These are phyloP conservation scores for Sandelia bainsii DNA, from an alignment of 2,797 vertebrate genomes.

Conservation along the genomic window DNA sequence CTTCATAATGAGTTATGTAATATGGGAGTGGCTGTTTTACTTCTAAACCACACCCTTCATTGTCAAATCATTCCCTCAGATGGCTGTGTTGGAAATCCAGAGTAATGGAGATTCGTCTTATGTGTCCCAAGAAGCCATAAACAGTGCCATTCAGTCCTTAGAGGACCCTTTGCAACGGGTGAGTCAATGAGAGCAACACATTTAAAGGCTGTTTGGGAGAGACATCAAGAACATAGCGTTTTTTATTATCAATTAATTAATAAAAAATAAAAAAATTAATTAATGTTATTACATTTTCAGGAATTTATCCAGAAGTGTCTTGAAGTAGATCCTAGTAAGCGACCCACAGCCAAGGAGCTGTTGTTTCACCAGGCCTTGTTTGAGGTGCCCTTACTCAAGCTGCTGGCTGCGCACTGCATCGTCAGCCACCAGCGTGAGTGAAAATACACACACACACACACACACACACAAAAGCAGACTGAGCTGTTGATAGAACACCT, in stretches of 20 bases:
- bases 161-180: slow-evolving; percentile 90
- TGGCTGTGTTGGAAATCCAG: slow-evolving; percentile 99
- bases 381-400: slow-evolving; percentile 96
- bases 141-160: slow-evolving; percentile 95
- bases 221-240: neutral
- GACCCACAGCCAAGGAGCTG: slow-evolving; percentile 95
- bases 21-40: neutral
- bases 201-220: neutral
- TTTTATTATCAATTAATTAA: neutral
- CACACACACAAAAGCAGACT: neutral
- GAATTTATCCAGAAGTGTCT: slow-evolving; percentile 99
- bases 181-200: neutral
- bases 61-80: slow-evolving; percentile 79
- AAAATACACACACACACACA: neutral
- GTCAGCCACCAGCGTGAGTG: slow-evolving; percentile 97
- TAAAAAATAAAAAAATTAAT: neutral
- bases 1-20: neutral
- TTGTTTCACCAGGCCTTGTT: slow-evolving; percentile 97
- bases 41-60: neutral
- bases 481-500: too few relatives aligned
- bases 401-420: slow-evolving; percentile 96
- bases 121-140: slow-evolving; percentile 98
- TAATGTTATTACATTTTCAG: slow-evolving; percentile 69
- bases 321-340: slow-evolving; percentile 90
- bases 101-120: slow-evolving; percentile 97